A percentile compares a stretch with the other conserved stretches of the same genome.
phyloP scores from a whole-genome alignment of 2,113 vertebrate genomes.

The Python bivittatus region DNA sequence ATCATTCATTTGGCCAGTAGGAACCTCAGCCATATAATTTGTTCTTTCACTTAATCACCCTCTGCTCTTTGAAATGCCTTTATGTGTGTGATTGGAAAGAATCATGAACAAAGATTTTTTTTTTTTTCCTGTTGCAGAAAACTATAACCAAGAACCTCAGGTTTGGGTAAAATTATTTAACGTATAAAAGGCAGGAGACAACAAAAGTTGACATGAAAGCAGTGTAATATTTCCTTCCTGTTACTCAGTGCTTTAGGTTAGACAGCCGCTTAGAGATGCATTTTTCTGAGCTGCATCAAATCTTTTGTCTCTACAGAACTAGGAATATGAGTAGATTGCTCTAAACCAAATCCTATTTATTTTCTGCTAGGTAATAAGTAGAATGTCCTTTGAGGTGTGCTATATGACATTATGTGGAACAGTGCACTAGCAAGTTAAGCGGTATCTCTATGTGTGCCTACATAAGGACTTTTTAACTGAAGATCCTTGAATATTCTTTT shows the following conservation, averaged over 20 bases:
- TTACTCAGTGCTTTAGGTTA: not conserved
- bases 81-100: not conserved
- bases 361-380: not conserved
- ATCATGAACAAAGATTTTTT: not conserved
- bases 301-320: not conserved
- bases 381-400: not conserved
- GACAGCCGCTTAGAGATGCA: not conserved
- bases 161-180: not conserved
- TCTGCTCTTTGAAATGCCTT: not conserved
- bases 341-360: not conserved
- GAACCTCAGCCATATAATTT: slow-evolving; percentile 30
- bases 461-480: not conserved
- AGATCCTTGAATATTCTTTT: not conserved
- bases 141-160: not conserved
- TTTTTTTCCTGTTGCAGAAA: not conserved
- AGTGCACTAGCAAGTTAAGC: not conserved
- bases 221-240: not conserved
- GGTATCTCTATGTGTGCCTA: not conserved
- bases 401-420: not conserved
- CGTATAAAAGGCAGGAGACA: not conserved
- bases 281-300: not conserved
- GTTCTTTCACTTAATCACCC: not conserved
- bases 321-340: not conserved
- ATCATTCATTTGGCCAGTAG: not conserved
- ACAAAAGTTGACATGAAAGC: not conserved